Evolutionary conservation across 1,140 invertebrate genomes (phyloP).

Genomic region (Yoshiicerus persimilis): DNA sequence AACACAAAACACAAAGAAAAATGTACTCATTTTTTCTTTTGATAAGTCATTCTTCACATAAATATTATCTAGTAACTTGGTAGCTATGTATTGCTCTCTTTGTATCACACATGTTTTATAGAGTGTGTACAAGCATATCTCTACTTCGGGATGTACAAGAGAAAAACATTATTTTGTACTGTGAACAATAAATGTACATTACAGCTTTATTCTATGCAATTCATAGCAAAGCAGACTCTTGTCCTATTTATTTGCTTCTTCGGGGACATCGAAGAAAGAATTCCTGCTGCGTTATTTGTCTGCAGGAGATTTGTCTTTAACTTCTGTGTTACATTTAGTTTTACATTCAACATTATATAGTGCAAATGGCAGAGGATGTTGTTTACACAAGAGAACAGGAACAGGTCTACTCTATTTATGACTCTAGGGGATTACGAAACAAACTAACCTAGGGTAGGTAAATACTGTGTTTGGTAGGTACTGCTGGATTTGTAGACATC

Average conservation of each 20-base stretch:
- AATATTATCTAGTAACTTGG: no score
- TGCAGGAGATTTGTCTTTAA: background rate
- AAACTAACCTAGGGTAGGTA: background rate
- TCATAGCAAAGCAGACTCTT: background rate
- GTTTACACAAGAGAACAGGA: background rate
- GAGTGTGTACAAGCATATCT: background rate
- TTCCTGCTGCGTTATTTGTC: background rate
- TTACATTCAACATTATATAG: background rate
- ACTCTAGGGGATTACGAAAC: background rate
- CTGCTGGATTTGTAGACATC: background rate
- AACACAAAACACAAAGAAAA: background rate
- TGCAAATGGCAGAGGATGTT: background rate
- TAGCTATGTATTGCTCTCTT: no score
- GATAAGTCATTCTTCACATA: background rate
- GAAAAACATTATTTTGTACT: background rate
- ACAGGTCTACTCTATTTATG: background rate
- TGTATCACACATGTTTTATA: no score
- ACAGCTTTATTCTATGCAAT: background rate
- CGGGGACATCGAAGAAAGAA: background rate
- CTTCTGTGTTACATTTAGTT: background rate
- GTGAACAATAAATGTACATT: background rate
- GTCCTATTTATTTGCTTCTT: background rate
- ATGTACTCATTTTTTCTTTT: background rate
- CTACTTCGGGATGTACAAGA: no score
- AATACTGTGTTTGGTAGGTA: no score